Base-by-base conservation (phyloP, 2,888 invertebrate species). In the Leucophenga montana region DNA sequence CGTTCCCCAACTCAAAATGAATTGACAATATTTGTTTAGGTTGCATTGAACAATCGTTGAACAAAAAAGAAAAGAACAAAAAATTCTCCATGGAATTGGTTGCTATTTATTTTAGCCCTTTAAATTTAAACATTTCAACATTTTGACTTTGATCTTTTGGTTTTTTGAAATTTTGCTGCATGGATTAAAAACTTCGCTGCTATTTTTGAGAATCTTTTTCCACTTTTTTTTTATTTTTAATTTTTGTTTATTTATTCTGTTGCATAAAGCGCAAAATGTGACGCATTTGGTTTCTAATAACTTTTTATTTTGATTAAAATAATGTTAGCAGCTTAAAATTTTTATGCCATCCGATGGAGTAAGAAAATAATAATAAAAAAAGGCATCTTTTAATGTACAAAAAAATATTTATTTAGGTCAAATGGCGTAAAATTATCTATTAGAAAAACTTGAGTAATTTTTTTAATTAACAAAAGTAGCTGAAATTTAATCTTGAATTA, bases 381-480 rank as follows among this genome's bases (percentile, higher is more conserved):
- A 0, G 39, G 16, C 11, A 13, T 14, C 27, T 61, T 22, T 20
- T n/a, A 39, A 44, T 33, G 16, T 33, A 46, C 6, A 46, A 64
- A n/a, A n/a, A n/a, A n/a, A 64, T 84, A 83, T 81, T 84, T 84
- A 75, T 73, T 83, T 81, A 83, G 84, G 84, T 77, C 75, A 72
- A 64, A 75, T 27, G 27, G 27, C 27, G 27, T 27, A 27, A 27
- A 66, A 77, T 77, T 84, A 79, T 76, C 79, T 84, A 82, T 80
- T 83, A 78, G 76, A 80, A 77, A 70, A 8, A 39, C 27, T 27
- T 27, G 27, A 3, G 4, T 27, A 27, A 27, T 2, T 4, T 27
- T 27, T 27, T 4, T 27, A 3, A 3, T 27, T 27, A 2, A 27
- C n/a, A 27, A 27, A 27, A 27, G 27, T 2, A 27, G 2, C 2